Base-by-base conservation (phyloP, 2,888 invertebrate genomes). In the Pemphredon lugubris region DNA sequence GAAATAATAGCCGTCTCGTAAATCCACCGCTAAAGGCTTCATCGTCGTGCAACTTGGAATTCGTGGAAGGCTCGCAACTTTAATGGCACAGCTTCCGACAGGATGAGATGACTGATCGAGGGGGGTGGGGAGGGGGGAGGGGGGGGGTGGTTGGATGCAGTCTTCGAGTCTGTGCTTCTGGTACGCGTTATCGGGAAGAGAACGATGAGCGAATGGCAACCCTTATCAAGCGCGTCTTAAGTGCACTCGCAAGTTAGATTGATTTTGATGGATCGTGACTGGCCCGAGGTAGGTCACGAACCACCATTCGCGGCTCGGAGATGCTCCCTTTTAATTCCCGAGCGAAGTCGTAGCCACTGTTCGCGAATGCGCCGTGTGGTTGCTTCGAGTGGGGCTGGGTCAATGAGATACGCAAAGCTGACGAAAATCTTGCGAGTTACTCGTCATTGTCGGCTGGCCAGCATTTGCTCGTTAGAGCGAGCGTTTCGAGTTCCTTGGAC, bases 221-320 rank as follows among this genome's bases (percentile, higher is more conserved):
- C 18, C 40, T 30, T 50, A 48, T 42, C 18, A 21, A n/a, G 23
- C 45, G 37, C 13, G 7, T 13, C 74, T 79, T 74, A 75, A 81
- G 80, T 80, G 83, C 79, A 80, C 79, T 80, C 75, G 76, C 76
- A 70, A 80, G 75, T 73, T 70, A 72, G 79, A 85, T 85, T 83
- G 83, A 83, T 86, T 86, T 86, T 85, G 84, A 86, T 85, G 78
- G 82, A 86, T 84, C 82, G 75, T 81, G 82, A 83, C 26, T 45
- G 47, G 30, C 2, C 6, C 18, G 26, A 20, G 54, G 16, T 14
- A 16, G 50, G 7, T 20, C 23, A 14, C 16, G 5, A 18, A 5
- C 32, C 11, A 50, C 30, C 21, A 13, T 4, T 32, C 32, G 5
- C 6, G 18, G 11, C 21, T 7, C 6, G 58, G 32, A 21, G 14